phyloP scores from a whole-genome alignment of 2,888 invertebrate genomes.

The Mycalesis mineus region DNA sequence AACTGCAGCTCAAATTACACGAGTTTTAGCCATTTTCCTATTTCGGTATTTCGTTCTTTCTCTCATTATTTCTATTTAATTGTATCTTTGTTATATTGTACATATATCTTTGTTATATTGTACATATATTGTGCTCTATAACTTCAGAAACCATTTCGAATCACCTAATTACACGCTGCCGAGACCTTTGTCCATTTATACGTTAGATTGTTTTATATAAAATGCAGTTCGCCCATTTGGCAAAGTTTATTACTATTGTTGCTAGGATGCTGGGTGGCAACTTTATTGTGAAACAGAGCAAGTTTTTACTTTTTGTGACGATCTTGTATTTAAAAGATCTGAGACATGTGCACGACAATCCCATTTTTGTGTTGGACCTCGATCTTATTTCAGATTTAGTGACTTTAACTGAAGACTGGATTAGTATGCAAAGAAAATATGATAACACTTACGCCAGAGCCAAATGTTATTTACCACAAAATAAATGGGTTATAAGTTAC shows the following conservation, averaged over 20 bases:
- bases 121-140: neutral
- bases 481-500: conserved; percentile 9
- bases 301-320: conserved; percentile 18
- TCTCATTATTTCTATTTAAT: neutral
- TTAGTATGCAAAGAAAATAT: conserved; percentile 19
- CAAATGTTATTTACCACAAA: conserved; percentile 9
- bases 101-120: neutral
- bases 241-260: conserved; percentile 11
- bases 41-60: too few relatives aligned
- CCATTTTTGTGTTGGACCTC: conserved; percentile 19
- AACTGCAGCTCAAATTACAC: too few relatives aligned
- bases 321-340: conserved; percentile 18
- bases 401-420: conserved; percentile 16
- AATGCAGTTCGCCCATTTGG: conserved; percentile 7
- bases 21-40: too few relatives aligned
- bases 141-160: conserved; percentile 10
- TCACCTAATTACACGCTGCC: conserved; percentile 19
- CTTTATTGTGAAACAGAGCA: conserved; percentile 18
- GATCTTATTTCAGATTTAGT: conserved; percentile 19
- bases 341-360: conserved; percentile 9
- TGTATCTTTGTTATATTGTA: neutral
- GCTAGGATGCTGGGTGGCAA: conserved; percentile 17
- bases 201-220: conserved; percentile 16
- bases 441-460: conserved; percentile 7
- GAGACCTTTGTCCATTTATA: conserved; percentile 10